Evolutionary conservation across 2,888 invertebrate species (phyloP).

Genomic region (Platerodrilus igneus): DNA sequence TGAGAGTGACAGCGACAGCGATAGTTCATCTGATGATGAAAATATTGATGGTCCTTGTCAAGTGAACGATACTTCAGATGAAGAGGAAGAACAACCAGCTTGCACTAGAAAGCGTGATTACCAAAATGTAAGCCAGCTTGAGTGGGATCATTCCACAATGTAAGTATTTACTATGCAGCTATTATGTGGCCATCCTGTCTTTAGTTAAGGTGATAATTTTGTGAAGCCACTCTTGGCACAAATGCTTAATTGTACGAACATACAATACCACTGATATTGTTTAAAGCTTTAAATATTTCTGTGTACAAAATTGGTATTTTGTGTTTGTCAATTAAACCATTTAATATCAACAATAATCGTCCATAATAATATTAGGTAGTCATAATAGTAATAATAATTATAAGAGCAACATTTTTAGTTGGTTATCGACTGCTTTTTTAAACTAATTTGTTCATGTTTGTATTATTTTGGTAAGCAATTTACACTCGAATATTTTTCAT

Average conservation of each 20-base stretch:
- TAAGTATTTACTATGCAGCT: no score
- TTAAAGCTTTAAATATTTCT: no score
- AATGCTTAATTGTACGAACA: no score
- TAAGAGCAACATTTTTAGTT: not conserved
- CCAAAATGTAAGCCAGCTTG: constrained; percentile 70
- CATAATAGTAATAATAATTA: constrained; percentile 17
- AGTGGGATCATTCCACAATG: constrained; percentile 78
- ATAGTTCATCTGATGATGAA: constrained; percentile 44
- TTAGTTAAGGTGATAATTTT: no score
- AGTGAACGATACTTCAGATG: constrained; percentile 56
- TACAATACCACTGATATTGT: no score
- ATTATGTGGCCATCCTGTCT: no score
- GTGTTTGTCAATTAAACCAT: constrained; percentile 18
- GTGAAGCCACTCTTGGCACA: no score
- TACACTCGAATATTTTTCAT: constrained; percentile 2
- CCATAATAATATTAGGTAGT: constrained; percentile 44
- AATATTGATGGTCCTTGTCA: constrained; percentile 46
- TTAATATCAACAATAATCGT: constrained; percentile 46
- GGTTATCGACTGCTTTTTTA: no score
- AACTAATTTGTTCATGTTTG: no score
- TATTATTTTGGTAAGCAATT: no score
- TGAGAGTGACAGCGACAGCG: constrained; percentile 45
- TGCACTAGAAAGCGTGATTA: constrained; percentile 54
- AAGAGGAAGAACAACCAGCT: constrained; percentile 41
- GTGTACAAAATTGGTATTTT: no score